Percentiles rank a stretch among this genome's conserved stretches.
phyloP scores from a whole-genome alignment of 2,888 invertebrate genomes.

The Tuberolachnus salignus region DNA sequence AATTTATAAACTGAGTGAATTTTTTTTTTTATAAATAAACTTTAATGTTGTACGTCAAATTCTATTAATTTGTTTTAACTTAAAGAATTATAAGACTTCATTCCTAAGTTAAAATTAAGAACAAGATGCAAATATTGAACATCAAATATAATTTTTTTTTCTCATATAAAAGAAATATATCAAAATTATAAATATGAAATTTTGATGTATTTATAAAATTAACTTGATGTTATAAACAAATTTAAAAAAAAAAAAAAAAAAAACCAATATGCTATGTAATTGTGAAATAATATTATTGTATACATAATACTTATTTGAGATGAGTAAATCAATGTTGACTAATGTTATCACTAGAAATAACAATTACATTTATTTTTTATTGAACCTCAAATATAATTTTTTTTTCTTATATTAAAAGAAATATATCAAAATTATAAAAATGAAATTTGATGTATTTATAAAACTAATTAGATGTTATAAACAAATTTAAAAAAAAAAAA shows the following conservation, averaged over 20 bases:
- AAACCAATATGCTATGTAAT: too few relatives aligned
- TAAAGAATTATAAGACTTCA: neutral
- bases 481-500: too few relatives aligned
- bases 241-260: too few relatives aligned
- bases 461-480: too few relatives aligned
- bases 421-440: too few relatives aligned
- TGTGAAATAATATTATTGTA: neutral
- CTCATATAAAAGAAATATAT: neutral
- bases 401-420: too few relatives aligned
- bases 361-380: neutral
- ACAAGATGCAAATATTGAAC: neutral
- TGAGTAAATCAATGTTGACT: too few relatives aligned
- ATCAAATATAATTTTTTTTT: too few relatives aligned
- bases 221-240: neutral
- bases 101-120: neutral
- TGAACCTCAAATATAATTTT: neutral
- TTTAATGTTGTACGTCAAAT: neutral
- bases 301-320: too few relatives aligned
- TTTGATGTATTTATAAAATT: neutral
- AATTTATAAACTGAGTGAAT: slow-evolving; percentile 19
- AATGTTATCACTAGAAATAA: too few relatives aligned
- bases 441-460: too few relatives aligned
- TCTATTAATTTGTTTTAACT: neutral
- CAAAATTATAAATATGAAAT: too few relatives aligned
- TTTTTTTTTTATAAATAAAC: neutral